These are phyloP conservation scores for Thecophora atra DNA, from an alignment of 2,888 invertebrate species.

Conservation along the genomic window DNA sequence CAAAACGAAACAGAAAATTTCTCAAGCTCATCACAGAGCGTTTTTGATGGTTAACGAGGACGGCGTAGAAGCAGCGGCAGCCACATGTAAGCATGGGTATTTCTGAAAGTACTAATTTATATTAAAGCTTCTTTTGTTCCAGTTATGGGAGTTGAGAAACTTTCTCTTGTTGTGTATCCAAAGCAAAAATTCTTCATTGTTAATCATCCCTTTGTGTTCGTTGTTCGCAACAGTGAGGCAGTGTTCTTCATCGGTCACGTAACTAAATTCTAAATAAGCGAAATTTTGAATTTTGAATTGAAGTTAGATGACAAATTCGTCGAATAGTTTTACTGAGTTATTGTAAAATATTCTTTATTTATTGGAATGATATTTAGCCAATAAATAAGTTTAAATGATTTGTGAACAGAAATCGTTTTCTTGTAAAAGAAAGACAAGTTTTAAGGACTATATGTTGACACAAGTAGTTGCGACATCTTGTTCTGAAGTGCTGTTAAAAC, in stretches of 20 bases:
- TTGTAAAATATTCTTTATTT: no score
- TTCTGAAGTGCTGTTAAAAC: no score
- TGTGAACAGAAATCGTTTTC: no score
- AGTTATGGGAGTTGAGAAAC: no score
- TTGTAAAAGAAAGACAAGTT: no score
- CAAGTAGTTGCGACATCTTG: no score
- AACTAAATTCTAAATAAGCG: constrained; percentile 45
- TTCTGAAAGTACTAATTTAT: not conserved
- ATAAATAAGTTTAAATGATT: no score
- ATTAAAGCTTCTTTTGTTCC: constrained; percentile 27
- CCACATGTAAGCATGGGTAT: constrained; percentile 67
- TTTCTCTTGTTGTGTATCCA: no score
- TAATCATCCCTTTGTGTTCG: constrained; percentile 62
- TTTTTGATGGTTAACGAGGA: no score
- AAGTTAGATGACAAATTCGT: not conserved
- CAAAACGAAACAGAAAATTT: constrained; percentile 70
- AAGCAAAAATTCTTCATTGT: constrained; percentile 56
- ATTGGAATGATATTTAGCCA: no score
- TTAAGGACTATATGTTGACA: no score
- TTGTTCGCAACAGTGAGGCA: constrained; percentile 50
- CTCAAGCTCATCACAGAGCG: constrained; percentile 83
- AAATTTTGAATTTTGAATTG: no score
- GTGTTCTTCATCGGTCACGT: constrained; percentile 58
- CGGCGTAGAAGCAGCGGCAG: constrained; percentile 89
- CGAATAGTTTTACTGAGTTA: not conserved